Base-by-base conservation (phyloP, 2,113 vertebrate genomes). In the Chloebia gouldiae region DNA sequence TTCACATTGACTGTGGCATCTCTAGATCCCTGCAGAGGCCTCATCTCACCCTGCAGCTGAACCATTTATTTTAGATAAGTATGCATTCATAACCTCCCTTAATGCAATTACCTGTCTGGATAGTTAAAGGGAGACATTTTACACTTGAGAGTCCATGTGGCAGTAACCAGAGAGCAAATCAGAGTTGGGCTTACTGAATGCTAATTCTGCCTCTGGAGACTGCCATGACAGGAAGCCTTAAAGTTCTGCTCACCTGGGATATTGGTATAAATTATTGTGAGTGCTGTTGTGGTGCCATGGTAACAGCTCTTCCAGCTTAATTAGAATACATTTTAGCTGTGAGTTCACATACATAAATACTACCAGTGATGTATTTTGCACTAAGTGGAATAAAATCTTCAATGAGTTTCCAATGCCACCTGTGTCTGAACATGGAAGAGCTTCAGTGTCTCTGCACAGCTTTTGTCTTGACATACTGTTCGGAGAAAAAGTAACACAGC, bases 1-100 rank as follows among this genome's bases (percentile, higher is more conserved):
- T 22, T 17, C 37, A 31, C 3, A 1, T 7, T 1, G 4, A 53
- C 19, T 12, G 19, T 11, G 2, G 11, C 37, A 33, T 7, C 59
- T n/a, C 72, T 13, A 51, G 42, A 40, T 63, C 49, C 60, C 54
- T 54, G 27, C 53, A 53, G 53, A 78, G 59, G 20, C 42, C 70
- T 82, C 33, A 63, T 51, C 37, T 56, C 17, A 61, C 30, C 51
- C 47, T 9, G 13, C 73, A 80, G 0, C 35, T 47, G 81, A 63
- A 37, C 42, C 23, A 8, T 24, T n/a, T 42, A 13, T 53, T 37
- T n/a, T 24, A 57, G 60, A 72, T 45, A 18, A 78, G 20, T 12
- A 19, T 4, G 13, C 17, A 10, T 81, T 76, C 47, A 18, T 37
- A n/a, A 53, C 53, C 2, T 3, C 53, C 6, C 53, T 33, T 45